A percentile compares a stretch with the other conserved stretches of the same genome.
Evolutionary conservation across 2,888 invertebrate species (phyloP).

Genomic region (Drosophila neotestacea): DNA sequence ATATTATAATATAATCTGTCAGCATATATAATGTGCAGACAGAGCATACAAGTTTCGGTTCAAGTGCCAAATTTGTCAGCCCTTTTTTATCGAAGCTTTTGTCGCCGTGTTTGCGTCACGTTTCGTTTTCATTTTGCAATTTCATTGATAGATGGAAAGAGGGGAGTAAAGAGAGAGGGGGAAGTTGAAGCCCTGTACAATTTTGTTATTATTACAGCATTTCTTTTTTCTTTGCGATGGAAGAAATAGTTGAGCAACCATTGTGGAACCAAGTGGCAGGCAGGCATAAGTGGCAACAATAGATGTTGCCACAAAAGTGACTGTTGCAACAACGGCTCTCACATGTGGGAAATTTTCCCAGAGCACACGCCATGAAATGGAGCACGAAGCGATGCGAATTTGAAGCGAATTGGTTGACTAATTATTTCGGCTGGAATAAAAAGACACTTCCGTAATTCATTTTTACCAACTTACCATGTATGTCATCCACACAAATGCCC

Average conservation of each 20-base stretch:
- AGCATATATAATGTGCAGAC: too few relatives aligned
- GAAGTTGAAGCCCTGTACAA: conserved; percentile 59
- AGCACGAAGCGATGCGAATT: conserved; percentile 49
- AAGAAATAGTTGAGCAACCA: conserved; percentile 62
- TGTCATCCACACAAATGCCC: conserved; percentile 93
- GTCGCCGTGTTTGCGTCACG: conserved; percentile 69
- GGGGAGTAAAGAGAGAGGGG: background rate
- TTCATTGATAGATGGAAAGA: conserved; percentile 9
- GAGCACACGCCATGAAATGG: conserved; percentile 64
- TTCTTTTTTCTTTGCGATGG: conserved; percentile 62
- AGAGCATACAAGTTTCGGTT: conserved; percentile 35
- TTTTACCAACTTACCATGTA: conserved; percentile 89
- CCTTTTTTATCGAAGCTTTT: conserved; percentile 30
- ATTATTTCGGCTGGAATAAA: conserved; percentile 38
- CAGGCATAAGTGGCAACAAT: conserved; percentile 43
- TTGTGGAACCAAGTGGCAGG: conserved; percentile 37
- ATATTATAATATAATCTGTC: too few relatives aligned
- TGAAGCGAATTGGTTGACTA: conserved; percentile 55
- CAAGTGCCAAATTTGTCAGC: background rate
- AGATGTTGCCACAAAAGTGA: conserved; percentile 32
- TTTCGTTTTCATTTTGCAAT: conserved; percentile 74
- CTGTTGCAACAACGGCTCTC: conserved; percentile 29
- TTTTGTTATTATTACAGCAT: conserved; percentile 74
- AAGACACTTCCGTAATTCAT: conserved; percentile 53
- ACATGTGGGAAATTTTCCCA: conserved; percentile 67